Percentiles rank a stretch among this genome's conserved stretches.
phyloP scores from a whole-genome alignment of 2,113 vertebrate genomes.

The Xiphorhynchus elegans region DNA sequence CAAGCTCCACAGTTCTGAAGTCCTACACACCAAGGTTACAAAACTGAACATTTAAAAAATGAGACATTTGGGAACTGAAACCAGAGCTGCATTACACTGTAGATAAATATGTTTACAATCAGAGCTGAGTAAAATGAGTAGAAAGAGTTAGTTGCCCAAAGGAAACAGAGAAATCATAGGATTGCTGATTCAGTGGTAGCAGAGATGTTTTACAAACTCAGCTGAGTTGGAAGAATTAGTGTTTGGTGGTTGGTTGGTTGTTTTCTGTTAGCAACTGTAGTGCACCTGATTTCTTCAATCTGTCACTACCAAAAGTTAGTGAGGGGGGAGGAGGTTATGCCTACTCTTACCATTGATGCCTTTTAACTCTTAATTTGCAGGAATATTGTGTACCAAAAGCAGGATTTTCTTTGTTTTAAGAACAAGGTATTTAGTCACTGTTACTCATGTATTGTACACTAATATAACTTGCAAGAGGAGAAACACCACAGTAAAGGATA shows the following conservation, averaged over 20 bases:
- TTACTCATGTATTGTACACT: background rate
- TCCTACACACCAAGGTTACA: background rate
- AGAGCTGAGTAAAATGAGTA: background rate
- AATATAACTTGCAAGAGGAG: background rate
- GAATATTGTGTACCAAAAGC: background rate
- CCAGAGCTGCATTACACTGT: background rate
- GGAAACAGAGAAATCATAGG: background rate
- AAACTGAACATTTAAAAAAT: background rate
- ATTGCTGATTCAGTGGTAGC: background rate
- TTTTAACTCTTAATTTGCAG: background rate
- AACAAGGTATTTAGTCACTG: background rate
- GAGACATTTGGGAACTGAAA: conserved; percentile 39
- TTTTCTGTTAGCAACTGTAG: background rate
- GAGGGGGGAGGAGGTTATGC: background rate
- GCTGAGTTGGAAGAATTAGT: background rate
- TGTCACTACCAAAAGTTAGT: background rate
- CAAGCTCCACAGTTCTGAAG: background rate
- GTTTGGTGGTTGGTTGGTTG: background rate
- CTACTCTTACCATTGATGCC: background rate
- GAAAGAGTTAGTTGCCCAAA: background rate
- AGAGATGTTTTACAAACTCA: background rate
- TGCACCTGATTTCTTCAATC: background rate
- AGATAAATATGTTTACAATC: background rate
- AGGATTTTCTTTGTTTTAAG: background rate
- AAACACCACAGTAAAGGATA: background rate